Evolutionary conservation across 1,140 invertebrate genomes (phyloP).

Genomic region (Drosophila setifemur): DNA sequence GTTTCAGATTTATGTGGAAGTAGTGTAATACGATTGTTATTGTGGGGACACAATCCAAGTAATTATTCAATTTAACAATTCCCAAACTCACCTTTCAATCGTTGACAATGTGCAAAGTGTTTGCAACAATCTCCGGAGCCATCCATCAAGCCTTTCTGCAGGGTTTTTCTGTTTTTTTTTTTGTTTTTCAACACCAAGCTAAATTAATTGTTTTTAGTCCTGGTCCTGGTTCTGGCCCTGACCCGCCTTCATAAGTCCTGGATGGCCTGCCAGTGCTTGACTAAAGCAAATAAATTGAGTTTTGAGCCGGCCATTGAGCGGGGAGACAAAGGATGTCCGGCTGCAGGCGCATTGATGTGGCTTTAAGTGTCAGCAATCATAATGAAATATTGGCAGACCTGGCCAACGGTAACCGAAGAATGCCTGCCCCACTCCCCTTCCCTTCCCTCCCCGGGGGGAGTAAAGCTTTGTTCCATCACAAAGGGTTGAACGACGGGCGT

Average conservation of each 20-base stretch:
- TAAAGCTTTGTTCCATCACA: constrained; percentile 18
- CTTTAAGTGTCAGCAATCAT: constrained; percentile 70
- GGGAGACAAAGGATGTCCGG: constrained; percentile 37
- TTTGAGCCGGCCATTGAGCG: constrained; percentile 47
- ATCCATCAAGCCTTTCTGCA: background rate
- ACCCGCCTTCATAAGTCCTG: constrained; percentile 12
- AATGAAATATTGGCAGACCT: constrained; percentile 66
- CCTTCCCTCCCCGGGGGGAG: no score
- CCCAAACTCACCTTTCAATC: background rate
- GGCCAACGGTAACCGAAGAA: constrained; percentile 3
- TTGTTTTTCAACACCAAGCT: constrained; percentile 8
- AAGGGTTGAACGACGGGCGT: constrained; percentile 9
- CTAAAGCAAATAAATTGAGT: constrained; percentile 73
- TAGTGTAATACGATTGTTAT: no score
- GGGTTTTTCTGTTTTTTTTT: background rate
- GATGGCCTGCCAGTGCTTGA: constrained; percentile 8
- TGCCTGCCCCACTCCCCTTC: no score
- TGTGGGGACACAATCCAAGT: no score
- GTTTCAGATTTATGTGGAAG: no score
- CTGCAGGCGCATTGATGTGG: constrained; percentile 55
- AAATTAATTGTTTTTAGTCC: constrained; percentile 46
- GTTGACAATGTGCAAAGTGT: background rate
- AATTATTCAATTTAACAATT: no score
- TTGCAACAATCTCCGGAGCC: background rate
- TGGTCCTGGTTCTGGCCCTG: no score